Conservation (phyloP, 1,140 invertebrate genomes). For the Drosophila hydei region DNA sequence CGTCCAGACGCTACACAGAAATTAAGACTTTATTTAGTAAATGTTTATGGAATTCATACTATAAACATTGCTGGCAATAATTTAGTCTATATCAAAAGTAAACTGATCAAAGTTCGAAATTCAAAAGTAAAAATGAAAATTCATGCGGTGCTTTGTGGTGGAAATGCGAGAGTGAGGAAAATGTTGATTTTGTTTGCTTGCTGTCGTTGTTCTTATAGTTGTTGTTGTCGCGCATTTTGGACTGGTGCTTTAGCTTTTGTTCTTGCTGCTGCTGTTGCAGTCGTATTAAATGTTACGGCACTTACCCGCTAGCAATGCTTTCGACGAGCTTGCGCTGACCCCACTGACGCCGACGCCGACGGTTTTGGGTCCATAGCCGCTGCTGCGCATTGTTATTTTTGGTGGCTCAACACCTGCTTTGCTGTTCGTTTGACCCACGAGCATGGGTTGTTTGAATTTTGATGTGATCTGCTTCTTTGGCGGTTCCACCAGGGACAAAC, state of each 20-base stretch:
- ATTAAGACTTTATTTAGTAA: background rate
- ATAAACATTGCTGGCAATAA: constrained; percentile 33
- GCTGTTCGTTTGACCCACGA: constrained; percentile 34
- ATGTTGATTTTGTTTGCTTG: constrained; percentile 29
- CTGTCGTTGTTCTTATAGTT: constrained; percentile 14
- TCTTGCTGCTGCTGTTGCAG: constrained; percentile 18
- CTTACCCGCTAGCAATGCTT: constrained; percentile 29
- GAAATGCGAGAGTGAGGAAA: constrained; percentile 37
- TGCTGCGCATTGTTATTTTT: constrained; percentile 53
- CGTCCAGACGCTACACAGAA: constrained; percentile 87
- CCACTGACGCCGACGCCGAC: constrained; percentile 3
- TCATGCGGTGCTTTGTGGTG: constrained; percentile 28
- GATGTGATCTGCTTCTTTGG: constrained; percentile 14
- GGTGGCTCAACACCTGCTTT: constrained; percentile 23
- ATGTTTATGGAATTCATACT: background rate
- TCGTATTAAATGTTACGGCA: constrained; percentile 14
- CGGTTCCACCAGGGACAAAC: constrained; percentile 59
- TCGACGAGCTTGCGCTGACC: constrained; percentile 25
- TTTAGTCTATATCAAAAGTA: constrained; percentile 26
- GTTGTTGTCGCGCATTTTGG: constrained; percentile 1
- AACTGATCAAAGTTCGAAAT: constrained; percentile 28
- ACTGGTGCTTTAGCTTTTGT: constrained; percentile 22
- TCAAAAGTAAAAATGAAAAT: constrained; percentile 43
- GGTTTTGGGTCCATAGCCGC: constrained; percentile 60
- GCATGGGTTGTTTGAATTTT: constrained; percentile 50